phyloP scores from a whole-genome alignment of 1,140 invertebrate genomes.

The Megalonaias nervosa region DNA sequence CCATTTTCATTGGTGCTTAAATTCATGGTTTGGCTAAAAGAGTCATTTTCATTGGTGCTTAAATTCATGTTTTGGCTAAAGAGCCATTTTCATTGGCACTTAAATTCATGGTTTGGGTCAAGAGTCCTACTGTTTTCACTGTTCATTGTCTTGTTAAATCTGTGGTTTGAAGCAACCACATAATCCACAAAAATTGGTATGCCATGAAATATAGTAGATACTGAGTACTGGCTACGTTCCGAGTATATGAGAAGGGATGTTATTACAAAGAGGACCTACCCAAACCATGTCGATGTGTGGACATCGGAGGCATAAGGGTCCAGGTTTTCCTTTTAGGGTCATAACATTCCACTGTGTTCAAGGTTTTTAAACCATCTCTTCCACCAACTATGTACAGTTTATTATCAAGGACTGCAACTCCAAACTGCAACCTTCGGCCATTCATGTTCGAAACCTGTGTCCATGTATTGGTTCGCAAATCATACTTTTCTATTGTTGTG shows the following conservation, averaged over 20 bases:
- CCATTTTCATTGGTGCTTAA: no score
- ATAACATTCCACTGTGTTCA: slow-evolving; percentile 90
- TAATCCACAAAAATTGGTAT: no score
- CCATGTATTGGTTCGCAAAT: slow-evolving; percentile 88
- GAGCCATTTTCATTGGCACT: no score
- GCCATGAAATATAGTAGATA: no score
- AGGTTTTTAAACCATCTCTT: slow-evolving; percentile 92
- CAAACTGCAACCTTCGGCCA: slow-evolving; percentile 86
- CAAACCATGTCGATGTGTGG: slow-evolving; percentile 91
- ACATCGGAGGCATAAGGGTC: slow-evolving; percentile 89
- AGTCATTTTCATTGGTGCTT: no score
- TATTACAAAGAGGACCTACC: slow-evolving; percentile 66
- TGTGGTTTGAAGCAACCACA: no score
- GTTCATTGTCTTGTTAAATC: no score
- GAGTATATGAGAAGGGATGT: neutral
- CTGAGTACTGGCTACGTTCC: no score
- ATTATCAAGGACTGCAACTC: slow-evolving; percentile 88
- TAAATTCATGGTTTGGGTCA: no score
- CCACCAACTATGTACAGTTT: slow-evolving; percentile 90
- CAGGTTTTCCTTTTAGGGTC: slow-evolving; percentile 84
- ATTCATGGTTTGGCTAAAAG: no score
- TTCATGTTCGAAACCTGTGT: slow-evolving; percentile 84
- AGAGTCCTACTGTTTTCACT: no score
- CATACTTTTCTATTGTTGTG: slow-evolving; percentile 91
- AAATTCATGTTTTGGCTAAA: no score